Base-by-base conservation (phyloP, 2,113 vertebrate species). In the Phylloscopus whistleri region DNA sequence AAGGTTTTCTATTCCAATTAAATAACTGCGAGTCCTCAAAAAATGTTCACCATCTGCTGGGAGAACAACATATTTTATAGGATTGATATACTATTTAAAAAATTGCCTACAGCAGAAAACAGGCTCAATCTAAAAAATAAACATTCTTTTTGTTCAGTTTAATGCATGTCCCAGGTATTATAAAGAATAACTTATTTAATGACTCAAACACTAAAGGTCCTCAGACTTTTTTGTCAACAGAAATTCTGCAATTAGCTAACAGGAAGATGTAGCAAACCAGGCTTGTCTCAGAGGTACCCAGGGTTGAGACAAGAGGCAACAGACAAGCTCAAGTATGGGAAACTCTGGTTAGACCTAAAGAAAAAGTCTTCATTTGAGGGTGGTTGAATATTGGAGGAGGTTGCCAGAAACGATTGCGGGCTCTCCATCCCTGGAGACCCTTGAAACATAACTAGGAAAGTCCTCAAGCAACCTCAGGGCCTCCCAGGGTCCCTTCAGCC, bases 361-460 rank as follows among this genome's bases (percentile, higher is more conserved):
- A 85, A 26, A 79, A 70, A 17, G 9, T 7, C 43, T 77, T 78
- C 21, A 43, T 33, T 70, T 66, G 9, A 76, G 11, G 5, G 11
- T 68, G 11, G 31, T 6, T 81, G 33, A 74, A 67, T 28, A 33
- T 4, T 60, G 28, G 17, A 90, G 24, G 16, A 77, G 20, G 21
- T 22, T 84, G 11, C 17, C 11, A 2, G 83, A 49, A 86, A 20
- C 1, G 0, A 33, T 0, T 43, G 13, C 15, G 24, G 20, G 48
- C 31, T 66, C 35, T 62, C 18, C 26, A 35, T 3, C n/a, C 19
- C 44, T 30, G 10, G 7, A 79, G 35, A 56, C 18, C 3, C n/a
- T 43, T 27, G 10, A 76, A 83, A 59, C 15, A n/a, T 24, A 64
- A 55, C n/a, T 11, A 39, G 24, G 31, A 23, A 85, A 66, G 23